These are phyloP conservation scores for Drosophila tropicalis DNA, from an alignment of 1,140 invertebrate species.

Conservation along the genomic window DNA sequence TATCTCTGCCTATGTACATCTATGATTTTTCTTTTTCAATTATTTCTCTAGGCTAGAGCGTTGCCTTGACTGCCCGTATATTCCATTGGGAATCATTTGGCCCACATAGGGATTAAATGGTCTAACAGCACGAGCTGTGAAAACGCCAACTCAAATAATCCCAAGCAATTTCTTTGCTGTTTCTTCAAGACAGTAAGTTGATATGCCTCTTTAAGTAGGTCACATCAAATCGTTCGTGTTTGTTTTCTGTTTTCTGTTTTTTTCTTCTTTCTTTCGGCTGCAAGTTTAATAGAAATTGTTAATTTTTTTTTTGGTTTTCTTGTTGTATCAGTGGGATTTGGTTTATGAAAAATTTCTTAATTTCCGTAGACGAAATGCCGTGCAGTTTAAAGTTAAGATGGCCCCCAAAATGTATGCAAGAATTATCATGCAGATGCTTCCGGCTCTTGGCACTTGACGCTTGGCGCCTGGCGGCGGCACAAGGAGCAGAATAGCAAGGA, in stretches of 20 bases:
- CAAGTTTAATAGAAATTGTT: neutral
- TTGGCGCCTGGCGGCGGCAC: constrained; percentile 45
- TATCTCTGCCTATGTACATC: neutral
- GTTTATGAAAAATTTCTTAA: neutral
- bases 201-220: constrained; percentile 10
- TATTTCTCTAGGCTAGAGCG: neutral
- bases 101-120: constrained; percentile 12
- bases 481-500: constrained; percentile 28
- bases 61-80: neutral
- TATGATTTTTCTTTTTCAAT: neutral
- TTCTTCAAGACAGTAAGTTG: constrained; percentile 5
- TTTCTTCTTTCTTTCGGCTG: no score
- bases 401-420: constrained; percentile 48
- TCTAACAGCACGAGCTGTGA: constrained; percentile 10
- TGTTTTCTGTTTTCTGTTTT: no score
- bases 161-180: constrained; percentile 2
- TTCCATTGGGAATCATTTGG: constrained; percentile 3
- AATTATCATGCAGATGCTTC: constrained; percentile 52
- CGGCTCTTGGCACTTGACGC: constrained; percentile 44
- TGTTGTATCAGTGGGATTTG: neutral
- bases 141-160: constrained; percentile 10
- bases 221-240: constrained; percentile 1
- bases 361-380: constrained; percentile 35
- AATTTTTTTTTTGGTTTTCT: neutral
- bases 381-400: constrained; percentile 36